Conservation (phyloP, 2,888 invertebrate species). For the Augiades crinisus region DNA sequence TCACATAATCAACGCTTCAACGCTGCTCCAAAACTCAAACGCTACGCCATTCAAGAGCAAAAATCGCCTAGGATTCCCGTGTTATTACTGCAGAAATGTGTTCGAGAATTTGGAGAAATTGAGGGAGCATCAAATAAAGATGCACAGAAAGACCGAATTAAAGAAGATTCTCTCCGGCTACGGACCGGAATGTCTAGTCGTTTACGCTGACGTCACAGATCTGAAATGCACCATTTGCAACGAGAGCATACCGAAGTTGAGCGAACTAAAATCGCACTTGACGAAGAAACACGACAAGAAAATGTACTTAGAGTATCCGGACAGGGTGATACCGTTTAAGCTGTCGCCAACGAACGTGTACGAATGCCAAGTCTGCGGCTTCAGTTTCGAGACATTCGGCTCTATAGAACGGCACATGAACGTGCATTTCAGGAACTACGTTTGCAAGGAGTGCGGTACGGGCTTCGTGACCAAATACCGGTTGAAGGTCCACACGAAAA, state of each 20-base stretch:
- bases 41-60: constrained; percentile 59
- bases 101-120: constrained; percentile 50
- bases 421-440: constrained; percentile 62
- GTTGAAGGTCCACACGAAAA: constrained; percentile 60
- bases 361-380: constrained; percentile 60
- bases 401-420: constrained; percentile 71
- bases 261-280: constrained; percentile 55
- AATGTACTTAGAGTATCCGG: constrained; percentile 47
- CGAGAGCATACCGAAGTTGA: constrained; percentile 40
- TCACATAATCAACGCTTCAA: constrained; percentile 49
- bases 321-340: constrained; percentile 63
- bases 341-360: constrained; percentile 44
- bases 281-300: constrained; percentile 53
- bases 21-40: constrained; percentile 54
- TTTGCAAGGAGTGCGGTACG: constrained; percentile 61
- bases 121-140: constrained; percentile 41
- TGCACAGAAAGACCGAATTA: constrained; percentile 45
- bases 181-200: constrained; percentile 54
- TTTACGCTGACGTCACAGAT: constrained; percentile 61
- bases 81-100: constrained; percentile 58
- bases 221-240: constrained; percentile 56
- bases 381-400: constrained; percentile 64
- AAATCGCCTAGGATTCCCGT: constrained; percentile 54
- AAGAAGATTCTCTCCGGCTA: constrained; percentile 47
- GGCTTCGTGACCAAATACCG: constrained; percentile 64